phyloP scores from a whole-genome alignment of 2,113 vertebrate genomes.

The Oxygymnocypris stewartii region DNA sequence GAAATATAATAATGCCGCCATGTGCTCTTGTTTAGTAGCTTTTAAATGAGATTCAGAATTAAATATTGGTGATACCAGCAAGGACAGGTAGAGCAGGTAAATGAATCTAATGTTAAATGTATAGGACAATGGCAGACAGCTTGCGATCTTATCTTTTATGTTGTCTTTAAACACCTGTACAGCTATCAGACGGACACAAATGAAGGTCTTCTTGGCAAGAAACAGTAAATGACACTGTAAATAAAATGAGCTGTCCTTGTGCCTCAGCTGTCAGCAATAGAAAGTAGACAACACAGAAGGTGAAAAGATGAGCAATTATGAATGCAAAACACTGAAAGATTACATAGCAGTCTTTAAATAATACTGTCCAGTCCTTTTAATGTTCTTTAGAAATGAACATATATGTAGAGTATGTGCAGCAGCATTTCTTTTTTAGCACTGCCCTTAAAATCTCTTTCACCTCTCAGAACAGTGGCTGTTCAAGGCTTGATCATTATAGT shows the following conservation, averaged over 20 bases:
- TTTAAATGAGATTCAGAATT: conserved; percentile 7
- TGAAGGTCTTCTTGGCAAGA: conserved; percentile 4
- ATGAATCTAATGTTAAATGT: conserved; percentile 34
- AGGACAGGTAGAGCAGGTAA: conserved; percentile 16
- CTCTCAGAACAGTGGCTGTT: background rate
- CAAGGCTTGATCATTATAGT: too few species aligned
- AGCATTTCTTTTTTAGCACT: background rate
- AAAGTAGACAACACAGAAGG: background rate
- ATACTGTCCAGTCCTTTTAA: background rate
- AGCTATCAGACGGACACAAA: conserved; percentile 18
- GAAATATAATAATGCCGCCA: background rate
- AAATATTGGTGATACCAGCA: conserved; percentile 28
- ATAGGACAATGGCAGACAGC: conserved; percentile 37
- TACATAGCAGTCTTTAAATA: background rate
- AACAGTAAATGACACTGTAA: conserved; percentile 29
- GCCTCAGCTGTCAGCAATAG: background rate
- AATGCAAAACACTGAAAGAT: background rate
- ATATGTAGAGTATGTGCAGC: too few species aligned
- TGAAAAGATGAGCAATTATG: background rate
- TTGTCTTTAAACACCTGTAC: conserved; percentile 48
- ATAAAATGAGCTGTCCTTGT: conserved; percentile 23
- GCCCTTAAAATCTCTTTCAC: background rate
- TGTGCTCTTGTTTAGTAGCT: background rate
- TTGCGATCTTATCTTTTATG: conserved; percentile 24
- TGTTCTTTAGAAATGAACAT: background rate